A percentile compares a stretch with the other conserved stretches of the same genome.
Evolutionary conservation across 2,113 vertebrate species (phyloP).

Genomic region (Pyxicephalus adspersus): DNA sequence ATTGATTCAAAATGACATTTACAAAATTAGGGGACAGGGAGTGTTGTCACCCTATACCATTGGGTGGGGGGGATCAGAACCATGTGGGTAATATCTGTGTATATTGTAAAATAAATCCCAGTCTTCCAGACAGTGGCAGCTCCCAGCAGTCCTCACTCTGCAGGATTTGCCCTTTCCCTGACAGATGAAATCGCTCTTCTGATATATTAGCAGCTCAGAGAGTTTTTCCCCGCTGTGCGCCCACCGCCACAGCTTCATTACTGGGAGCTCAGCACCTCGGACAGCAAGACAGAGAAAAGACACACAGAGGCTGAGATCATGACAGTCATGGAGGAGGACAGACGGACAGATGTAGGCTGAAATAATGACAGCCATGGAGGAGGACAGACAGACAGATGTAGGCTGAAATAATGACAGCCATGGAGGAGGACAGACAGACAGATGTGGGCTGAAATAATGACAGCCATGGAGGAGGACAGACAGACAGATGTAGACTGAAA

Average conservation of each 20-base stretch:
- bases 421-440: not conserved
- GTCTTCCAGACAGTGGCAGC: not conserved
- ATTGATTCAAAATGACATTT: no score
- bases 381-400: not conserved
- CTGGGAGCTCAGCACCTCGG: slow-evolving; percentile 54
- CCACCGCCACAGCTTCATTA: slow-evolving; percentile 51
- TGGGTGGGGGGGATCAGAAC: no score
- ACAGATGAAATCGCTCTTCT: slow-evolving; percentile 53
- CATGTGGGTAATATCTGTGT: no score
- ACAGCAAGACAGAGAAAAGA: slow-evolving; percentile 21
- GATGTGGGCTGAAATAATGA: no score
- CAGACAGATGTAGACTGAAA: not conserved
- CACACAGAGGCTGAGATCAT: slow-evolving; percentile 15
- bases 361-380: slow-evolving; percentile 2
- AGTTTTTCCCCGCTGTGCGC: slow-evolving; percentile 52
- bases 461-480: not conserved
- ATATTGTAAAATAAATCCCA: not conserved
- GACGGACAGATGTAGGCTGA: not conserved
- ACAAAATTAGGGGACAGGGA: no score
- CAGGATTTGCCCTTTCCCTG: slow-evolving; percentile 53
- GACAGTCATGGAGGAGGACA: not conserved
- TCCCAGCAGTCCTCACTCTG: slow-evolving; percentile 28
- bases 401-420: not conserved
- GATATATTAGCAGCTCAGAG: slow-evolving; percentile 51
- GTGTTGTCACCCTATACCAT: no score